These are phyloP conservation scores for Ariolimax columbianus DNA, from an alignment of 2,888 invertebrate species.

Conservation along the genomic window DNA sequence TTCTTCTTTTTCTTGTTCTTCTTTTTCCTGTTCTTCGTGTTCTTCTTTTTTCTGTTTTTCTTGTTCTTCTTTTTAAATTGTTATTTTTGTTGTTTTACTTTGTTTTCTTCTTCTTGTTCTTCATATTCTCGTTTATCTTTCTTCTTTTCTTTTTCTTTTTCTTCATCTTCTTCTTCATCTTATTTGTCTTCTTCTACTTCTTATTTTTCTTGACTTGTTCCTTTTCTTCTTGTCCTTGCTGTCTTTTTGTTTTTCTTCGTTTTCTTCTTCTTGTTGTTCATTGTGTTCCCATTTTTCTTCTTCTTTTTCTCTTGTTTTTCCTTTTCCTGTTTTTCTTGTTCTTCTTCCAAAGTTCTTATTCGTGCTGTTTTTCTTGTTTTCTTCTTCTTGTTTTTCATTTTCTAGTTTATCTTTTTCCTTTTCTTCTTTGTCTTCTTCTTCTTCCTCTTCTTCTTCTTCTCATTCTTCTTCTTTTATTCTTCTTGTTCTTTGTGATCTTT, in stretches of 20 bases:
- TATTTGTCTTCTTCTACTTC: not conserved
- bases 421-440: too few species aligned
- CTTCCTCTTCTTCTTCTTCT: too few species aligned
- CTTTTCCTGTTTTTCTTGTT: not conserved
- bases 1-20: not conserved
- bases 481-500: too few species aligned
- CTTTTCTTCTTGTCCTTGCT: too few species aligned
- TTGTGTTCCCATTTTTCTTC: not conserved
- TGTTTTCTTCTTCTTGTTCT: not conserved
- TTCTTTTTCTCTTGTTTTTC: not conserved
- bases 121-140: not conserved
- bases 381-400: too few species aligned
- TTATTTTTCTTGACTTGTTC: not conserved
- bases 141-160: not conserved
- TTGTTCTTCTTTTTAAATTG: not conserved
- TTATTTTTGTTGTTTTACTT: not conserved
- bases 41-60: not conserved
- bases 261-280: not conserved
- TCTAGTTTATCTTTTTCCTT: too few species aligned
- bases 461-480: too few species aligned
- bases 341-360: not conserved
- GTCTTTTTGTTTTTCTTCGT: not conserved
- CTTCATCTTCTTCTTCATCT: not conserved
- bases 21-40: not conserved
- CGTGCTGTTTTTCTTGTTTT: not conserved